Base-by-base conservation (phyloP, 2,113 vertebrate species). In the Mustela nigripes region DNA sequence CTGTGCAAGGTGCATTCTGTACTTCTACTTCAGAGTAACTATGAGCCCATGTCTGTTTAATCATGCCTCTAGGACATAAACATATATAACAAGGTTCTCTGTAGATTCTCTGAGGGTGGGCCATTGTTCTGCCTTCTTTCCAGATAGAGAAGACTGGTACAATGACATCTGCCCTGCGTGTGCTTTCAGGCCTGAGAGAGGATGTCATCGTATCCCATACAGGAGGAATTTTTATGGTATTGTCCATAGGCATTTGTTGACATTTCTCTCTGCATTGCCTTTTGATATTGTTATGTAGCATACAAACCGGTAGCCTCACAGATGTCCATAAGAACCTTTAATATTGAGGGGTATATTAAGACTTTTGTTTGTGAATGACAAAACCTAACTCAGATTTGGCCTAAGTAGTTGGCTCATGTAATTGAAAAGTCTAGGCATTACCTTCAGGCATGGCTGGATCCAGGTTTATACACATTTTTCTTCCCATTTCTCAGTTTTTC, bases 111-210 rank as follows among this genome's bases (percentile, higher is more conserved):
- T 69, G 50, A 56, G 8, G 4, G 33, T 21, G 1, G 62, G 11
- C 16, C 31, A 42, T 16, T 60, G 45, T 84, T 71, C 16, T 84
- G 42, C 36, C 36, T 81, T 80, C 31, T 80, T 84, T 88, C 26
- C n/a, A 50, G 39, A 31, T 22, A 33, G 39, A 65, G 45, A 80
- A 89, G 71, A 67, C n/a, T 12, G 4, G 11, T 45, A 62, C 48
- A 53, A 0, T 36, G 65, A 67, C 21, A 76, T 0, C 33, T 91
- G 8, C 50, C 42, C 31, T 78, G 71, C 45, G n/a, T 16, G 1
- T 56, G 63, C 76, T 84, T 88, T 79, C 28, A 95, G 53, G 24
- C n/a, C 88, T 83, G 22, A 88, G 87, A 83, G 82, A 89, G 18
- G 0, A 3, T 58, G 31, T 74, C 89, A 24, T 28, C 81, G 42